phyloP scores from a whole-genome alignment of 1,140 invertebrate species.

The Philopotamus ludificatus region DNA sequence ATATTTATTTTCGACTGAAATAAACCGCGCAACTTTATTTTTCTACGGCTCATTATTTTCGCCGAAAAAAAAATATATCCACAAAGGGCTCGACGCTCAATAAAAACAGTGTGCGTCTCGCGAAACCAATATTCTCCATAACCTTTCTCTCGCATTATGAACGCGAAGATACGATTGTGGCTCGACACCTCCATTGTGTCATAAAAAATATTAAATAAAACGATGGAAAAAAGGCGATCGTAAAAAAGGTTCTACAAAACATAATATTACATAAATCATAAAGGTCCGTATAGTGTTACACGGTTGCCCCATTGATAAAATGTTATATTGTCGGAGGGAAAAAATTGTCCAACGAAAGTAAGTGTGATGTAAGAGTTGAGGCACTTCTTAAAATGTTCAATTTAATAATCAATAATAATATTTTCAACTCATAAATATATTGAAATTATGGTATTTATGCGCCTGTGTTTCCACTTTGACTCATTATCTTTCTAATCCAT shows the following conservation, averaged over 20 bases:
- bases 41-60: no score
- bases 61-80: no score
- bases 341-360: neutral
- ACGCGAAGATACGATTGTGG: constrained; percentile 10
- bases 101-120: neutral
- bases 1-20: no score
- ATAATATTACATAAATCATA: constrained; percentile 25
- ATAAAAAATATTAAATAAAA: constrained; percentile 18
- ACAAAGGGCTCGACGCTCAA: no score
- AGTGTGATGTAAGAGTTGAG: neutral
- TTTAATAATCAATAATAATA: neutral
- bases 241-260: constrained; percentile 19
- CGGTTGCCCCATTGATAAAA: constrained; percentile 22
- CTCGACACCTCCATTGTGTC: constrained; percentile 17
- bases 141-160: constrained; percentile 12
- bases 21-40: no score
- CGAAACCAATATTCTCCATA: constrained; percentile 2
- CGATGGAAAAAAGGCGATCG: constrained; percentile 4
- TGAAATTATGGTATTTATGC: no score
- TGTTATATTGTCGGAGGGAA: constrained; percentile 10
- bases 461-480: no score
- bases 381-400: constrained; percentile 1
- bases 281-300: constrained; percentile 32
- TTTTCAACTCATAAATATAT: no score
- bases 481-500: no score